phyloP scores from a whole-genome alignment of 2,797 vertebrate genomes.

The Typhlichthys subterraneus region DNA sequence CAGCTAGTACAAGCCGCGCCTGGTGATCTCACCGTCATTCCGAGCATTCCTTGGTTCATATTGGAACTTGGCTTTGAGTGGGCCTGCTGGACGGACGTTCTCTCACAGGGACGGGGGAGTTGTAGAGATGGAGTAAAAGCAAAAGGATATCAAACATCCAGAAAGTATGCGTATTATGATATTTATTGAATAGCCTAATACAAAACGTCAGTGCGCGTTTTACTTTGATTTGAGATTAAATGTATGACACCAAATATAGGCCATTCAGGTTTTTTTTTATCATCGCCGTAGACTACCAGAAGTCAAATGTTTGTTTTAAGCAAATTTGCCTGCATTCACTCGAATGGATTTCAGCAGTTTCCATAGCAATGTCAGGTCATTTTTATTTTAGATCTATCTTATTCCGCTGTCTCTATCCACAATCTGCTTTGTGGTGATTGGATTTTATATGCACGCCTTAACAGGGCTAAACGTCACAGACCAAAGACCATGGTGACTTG shows the following conservation, averaged over 20 bases:
- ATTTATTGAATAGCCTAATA: too few relatives aligned
- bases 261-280: too few relatives aligned
- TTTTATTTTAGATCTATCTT: constrained; percentile 35
- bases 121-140: neutral
- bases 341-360: constrained; percentile 40
- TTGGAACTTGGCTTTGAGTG: neutral
- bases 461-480: neutral
- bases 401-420: constrained; percentile 8
- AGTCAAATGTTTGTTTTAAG: constrained; percentile 6
- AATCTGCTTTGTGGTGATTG: constrained; percentile 31
- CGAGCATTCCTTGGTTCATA: constrained; percentile 18
- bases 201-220: too few relatives aligned
- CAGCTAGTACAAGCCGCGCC: constrained; percentile 12
- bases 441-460: constrained; percentile 11
- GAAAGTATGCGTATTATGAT: too few relatives aligned
- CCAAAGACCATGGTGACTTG: constrained; percentile 1
- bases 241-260: too few relatives aligned
- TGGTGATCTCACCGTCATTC: constrained; percentile 32
- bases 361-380: constrained; percentile 45
- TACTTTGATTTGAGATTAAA: too few relatives aligned
- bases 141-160: too few relatives aligned
- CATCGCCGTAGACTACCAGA: too few relatives aligned
- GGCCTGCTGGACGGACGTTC: neutral
- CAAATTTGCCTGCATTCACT: constrained; percentile 3
- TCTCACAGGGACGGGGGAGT: constrained; percentile 4